Evolutionary conservation across 2,113 vertebrate species (phyloP).

Genomic region (Semicossyphus pulcher): DNA sequence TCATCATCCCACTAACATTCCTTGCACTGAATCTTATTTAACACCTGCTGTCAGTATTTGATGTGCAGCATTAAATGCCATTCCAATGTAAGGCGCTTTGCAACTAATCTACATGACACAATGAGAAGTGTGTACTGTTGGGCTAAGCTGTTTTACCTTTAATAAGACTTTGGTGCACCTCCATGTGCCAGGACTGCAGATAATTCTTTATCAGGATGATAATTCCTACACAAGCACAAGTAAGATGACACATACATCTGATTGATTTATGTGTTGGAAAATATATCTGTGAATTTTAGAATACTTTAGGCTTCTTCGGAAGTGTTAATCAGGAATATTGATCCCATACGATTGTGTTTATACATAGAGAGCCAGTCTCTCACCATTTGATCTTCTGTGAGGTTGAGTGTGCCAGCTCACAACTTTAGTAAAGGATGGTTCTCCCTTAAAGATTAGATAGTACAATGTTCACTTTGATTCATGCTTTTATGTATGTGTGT

Average conservation of each 20-base stretch:
- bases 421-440: conserved; percentile 70
- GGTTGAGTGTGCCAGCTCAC: conserved; percentile 44
- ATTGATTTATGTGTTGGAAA: conserved; percentile 72
- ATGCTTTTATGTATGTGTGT: conserved; percentile 15
- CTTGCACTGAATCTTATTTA: conserved; percentile 76
- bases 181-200: not conserved
- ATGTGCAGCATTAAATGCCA: conserved; percentile 52
- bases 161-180: conserved; percentile 7
- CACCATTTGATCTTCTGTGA: conserved; percentile 54
- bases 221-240: conserved; percentile 26
- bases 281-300: conserved; percentile 73
- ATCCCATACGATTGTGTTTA: conserved; percentile 65
- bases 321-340: conserved; percentile 79
- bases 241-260: conserved; percentile 62
- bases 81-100: conserved; percentile 47
- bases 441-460: conserved; percentile 59
- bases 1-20: conserved; percentile 47
- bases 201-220: conserved; percentile 36
- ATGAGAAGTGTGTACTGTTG: not conserved
- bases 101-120: conserved; percentile 36
- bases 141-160: conserved; percentile 11
- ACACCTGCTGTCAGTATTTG: conserved; percentile 68
- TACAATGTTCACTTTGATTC: conserved; percentile 54
- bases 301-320: conserved; percentile 63
- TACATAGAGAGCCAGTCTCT: conserved; percentile 46